These are phyloP conservation scores for Fringilla coelebs DNA, from an alignment of 2,797 vertebrate species.

Conservation along the genomic window DNA sequence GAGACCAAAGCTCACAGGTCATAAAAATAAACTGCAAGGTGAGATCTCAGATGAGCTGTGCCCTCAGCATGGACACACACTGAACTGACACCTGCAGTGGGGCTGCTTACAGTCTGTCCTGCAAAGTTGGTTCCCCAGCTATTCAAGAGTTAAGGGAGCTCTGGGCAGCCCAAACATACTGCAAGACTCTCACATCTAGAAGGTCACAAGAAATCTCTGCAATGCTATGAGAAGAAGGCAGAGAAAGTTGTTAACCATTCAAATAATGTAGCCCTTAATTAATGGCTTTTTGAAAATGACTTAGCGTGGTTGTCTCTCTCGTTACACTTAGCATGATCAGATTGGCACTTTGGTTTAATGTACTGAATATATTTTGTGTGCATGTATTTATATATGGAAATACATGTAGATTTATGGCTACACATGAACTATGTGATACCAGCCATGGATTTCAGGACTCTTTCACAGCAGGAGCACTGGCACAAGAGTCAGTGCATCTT, in stretches of 20 bases:
- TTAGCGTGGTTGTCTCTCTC: not conserved
- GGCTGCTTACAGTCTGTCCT: not conserved
- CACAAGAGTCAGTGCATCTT: not conserved
- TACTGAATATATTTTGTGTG: not conserved
- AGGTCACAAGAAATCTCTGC: not conserved
- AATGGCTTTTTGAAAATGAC: not conserved
- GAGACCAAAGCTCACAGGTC: not conserved
- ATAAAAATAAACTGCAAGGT: slow-evolving; percentile 1
- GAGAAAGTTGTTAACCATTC: not conserved
- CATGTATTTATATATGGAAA: not conserved
- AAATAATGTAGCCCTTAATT: not conserved
- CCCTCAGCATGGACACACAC: fast-evolving
- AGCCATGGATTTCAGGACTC: not conserved
- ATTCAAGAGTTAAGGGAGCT: not conserved
- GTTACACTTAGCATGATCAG: not conserved
- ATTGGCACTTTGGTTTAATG: not conserved
- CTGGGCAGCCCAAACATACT: not conserved
- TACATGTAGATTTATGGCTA: slow-evolving; percentile 23
- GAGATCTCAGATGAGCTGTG: not conserved
- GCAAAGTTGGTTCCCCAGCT: not conserved
- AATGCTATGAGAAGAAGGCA: not conserved
- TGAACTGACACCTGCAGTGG: not conserved
- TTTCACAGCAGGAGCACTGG: not conserved
- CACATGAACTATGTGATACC: not conserved
- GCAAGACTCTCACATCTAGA: not conserved